Evolutionary conservation across 2,888 invertebrate species (phyloP).

Genomic region (Vesta saturnalis): DNA sequence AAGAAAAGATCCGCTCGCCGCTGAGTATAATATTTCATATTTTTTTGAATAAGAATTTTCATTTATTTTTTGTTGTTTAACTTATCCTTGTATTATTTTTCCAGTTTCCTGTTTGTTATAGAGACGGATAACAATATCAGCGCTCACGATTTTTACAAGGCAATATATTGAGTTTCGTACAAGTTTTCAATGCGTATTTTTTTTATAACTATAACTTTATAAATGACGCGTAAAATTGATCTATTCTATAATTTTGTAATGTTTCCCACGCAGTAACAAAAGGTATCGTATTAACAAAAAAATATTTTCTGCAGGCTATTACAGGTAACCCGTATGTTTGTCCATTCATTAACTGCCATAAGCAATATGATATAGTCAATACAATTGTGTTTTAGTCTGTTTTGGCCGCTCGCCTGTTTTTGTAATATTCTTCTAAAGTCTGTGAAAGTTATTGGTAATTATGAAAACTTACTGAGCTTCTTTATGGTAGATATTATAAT

Average conservation of each 20-base stretch:
- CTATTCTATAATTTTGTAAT: conserved; percentile 28
- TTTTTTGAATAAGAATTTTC: conserved; percentile 34
- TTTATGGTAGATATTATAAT: too few relatives aligned
- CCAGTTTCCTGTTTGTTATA: conserved; percentile 24
- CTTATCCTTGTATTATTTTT: conserved; percentile 31
- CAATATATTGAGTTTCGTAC: conserved; percentile 21
- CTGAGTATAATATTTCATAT: conserved; percentile 39
- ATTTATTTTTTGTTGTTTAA: conserved; percentile 31
- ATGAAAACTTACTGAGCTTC: too few relatives aligned
- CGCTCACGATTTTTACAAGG: neutral
- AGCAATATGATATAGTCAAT: conserved; percentile 32
- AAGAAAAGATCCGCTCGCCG: conserved; percentile 44
- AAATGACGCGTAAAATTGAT: conserved; percentile 39
- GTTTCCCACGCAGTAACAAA: conserved; percentile 44
- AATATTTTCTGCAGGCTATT: conserved; percentile 35
- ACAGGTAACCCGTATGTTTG: conserved; percentile 24
- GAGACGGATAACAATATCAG: conserved; percentile 13
- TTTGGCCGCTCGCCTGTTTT: neutral
- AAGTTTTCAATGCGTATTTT: conserved; percentile 13
- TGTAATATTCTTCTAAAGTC: too few relatives aligned
- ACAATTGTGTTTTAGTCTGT: too few relatives aligned
- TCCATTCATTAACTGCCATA: conserved; percentile 29
- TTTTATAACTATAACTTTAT: conserved; percentile 32
- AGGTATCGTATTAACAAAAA: conserved; percentile 32
- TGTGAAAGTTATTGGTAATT: too few relatives aligned